Base-by-base conservation (phyloP, 23 tunicate genomes). In the Clavelina lepadiformis region DNA sequence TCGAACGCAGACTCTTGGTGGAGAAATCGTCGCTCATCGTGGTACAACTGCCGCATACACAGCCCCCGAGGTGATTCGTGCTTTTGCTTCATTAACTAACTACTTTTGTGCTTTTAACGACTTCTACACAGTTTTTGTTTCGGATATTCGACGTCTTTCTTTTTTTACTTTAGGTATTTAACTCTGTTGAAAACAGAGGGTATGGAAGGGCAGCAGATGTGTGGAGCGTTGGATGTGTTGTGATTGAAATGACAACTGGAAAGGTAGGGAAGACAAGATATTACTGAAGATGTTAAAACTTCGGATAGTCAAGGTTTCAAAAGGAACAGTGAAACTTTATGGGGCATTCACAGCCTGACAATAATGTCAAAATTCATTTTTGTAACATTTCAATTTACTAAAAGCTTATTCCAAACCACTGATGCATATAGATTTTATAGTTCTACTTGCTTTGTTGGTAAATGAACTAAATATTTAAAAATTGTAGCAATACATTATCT, bases 211-310 rank as follows among this genome's bases (percentile, higher is more conserved):
- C 83, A 0, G 83, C 97, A 24, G 97, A 89, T 69, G 72, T 89
- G 0, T 89, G 97, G 97, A 89, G 97, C 45, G 21, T 89, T n/a
- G 97, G 97, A 6, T 89, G 97, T 69, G 97, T 89, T 31, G 97
- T 89, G 1, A 89, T 89, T 36, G 97, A 89, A 52, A 89, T 89
- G 97, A 73, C 89, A 2, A 53, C 89, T 56, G 97, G 97, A 46
- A 89, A 89, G 77, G 79, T 81, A 18, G 33, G n/a, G 62, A 0
- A 45, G 56, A 63, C 70, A 73, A 31, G 6, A 21, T 25, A 33
- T 11, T 11, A 33, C 54, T 61, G 7, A 33, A 30, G 20, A 18
- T 6, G 19, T 11, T 11, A 21, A 20, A 55, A 21, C 21, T 20
- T n/a, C 38, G 26, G 26, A 11, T n/a, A n/a, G n/a, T n/a, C n/a